Evolutionary conservation across 2,797 vertebrate species (phyloP).

Genomic region (Denticeps clupeoides): DNA sequence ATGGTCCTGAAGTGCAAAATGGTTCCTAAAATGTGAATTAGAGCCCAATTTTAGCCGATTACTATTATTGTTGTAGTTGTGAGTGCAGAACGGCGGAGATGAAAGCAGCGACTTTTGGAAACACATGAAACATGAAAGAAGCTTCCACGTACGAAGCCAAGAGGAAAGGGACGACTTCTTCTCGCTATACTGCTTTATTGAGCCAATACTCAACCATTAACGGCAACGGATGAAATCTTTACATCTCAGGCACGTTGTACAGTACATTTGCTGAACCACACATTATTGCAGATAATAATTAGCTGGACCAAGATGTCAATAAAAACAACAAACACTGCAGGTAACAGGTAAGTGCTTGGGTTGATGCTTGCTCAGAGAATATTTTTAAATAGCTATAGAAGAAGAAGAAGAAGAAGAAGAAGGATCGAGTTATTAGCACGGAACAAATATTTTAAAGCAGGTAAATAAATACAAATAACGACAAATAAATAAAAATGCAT

Average conservation of each 20-base stretch:
- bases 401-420: no score
- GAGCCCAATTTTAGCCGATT: no score
- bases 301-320: slow-evolving; percentile 2
- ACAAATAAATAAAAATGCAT: slow-evolving; percentile 23
- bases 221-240: background rate
- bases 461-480: slow-evolving; percentile 19
- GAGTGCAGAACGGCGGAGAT: no score
- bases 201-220: background rate
- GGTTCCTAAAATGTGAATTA: no score
- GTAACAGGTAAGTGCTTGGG: slow-evolving; percentile 14
- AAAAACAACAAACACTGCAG: background rate
- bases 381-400: no score
- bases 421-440: background rate
- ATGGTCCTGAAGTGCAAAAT: no score
- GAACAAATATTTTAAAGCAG: slow-evolving; percentile 8
- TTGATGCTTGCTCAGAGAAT: slow-evolving; percentile 15
- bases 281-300: background rate
- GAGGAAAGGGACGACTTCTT: no score
- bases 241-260: background rate
- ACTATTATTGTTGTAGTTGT: no score
- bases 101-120: no score
- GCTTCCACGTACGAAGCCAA: no score
- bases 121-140: no score
- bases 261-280: background rate
- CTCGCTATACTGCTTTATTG: background rate